A percentile compares a stretch with the other conserved stretches of the same genome.
phyloP scores from a whole-genome alignment of 2,888 invertebrate species.

The Nemotelus nigrinus region DNA sequence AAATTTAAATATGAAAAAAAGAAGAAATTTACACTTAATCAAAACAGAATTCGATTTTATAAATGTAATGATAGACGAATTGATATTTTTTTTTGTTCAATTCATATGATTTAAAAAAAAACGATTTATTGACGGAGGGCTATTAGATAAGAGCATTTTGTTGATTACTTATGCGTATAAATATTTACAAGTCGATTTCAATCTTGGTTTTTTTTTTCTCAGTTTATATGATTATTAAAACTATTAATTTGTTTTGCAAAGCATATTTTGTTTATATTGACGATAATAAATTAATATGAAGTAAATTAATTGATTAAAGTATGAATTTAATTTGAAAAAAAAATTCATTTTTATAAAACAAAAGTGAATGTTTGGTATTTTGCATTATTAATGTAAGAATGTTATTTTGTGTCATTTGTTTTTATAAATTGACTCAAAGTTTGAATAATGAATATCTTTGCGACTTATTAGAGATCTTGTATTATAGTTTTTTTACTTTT shows the following conservation, averaged over 20 bases:
- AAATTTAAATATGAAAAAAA: constrained; percentile 1
- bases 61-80: too few relatives aligned
- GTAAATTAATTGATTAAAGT: background rate
- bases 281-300: background rate
- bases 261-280: background rate
- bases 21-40: constrained; percentile 4
- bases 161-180: background rate
- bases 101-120: background rate
- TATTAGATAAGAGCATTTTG: constrained; percentile 5
- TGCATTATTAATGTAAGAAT: constrained; percentile 6
- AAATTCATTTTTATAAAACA: background rate
- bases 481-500: background rate
- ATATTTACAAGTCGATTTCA: too few relatives aligned
- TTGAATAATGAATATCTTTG: background rate
- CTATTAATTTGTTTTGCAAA: background rate
- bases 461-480: constrained; percentile 35
- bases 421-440: too few relatives aligned
- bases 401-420: background rate
- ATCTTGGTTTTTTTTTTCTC: too few relatives aligned
- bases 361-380: constrained; percentile 36
- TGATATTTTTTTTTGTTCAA: background rate
- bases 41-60: background rate
- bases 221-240: background rate
- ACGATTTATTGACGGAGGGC: constrained; percentile 11
- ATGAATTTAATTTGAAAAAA: constrained; percentile 2